phyloP scores from a whole-genome alignment of 2,888 invertebrate species.

The Drosophila histrio region DNA sequence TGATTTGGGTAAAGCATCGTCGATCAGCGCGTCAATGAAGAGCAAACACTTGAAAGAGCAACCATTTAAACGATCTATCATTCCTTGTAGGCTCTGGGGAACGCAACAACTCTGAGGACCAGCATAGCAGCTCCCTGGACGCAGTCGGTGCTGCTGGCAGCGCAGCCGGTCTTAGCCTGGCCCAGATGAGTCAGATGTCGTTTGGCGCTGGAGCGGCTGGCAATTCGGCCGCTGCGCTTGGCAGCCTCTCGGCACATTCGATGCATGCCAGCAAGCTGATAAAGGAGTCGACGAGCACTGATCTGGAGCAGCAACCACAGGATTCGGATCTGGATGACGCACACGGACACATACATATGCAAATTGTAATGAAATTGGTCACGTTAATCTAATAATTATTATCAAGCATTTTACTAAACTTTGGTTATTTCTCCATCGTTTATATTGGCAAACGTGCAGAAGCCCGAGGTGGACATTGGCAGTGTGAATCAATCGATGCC shows the following conservation, averaged over 20 bases:
- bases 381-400: constrained; percentile 52
- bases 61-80: neutral
- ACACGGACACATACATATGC: constrained; percentile 85
- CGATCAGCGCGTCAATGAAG: neutral
- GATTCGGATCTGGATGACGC: constrained; percentile 86
- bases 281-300: constrained; percentile 84
- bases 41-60: neutral
- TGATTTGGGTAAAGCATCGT: constrained; percentile 73
- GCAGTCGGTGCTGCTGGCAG: constrained; percentile 78
- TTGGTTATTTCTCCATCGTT: constrained; percentile 6
- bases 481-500: constrained; percentile 84
- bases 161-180: constrained; percentile 82
- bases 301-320: constrained; percentile 85
- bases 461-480: constrained; percentile 84
- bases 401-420: constrained; percentile 43
- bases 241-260: constrained; percentile 81
- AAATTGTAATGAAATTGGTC: constrained; percentile 83
- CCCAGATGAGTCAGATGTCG: constrained; percentile 85
- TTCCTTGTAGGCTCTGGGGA: constrained; percentile 85
- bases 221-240: constrained; percentile 68
- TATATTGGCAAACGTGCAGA: constrained; percentile 61
- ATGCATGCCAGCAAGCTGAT: constrained; percentile 83
- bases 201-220: constrained; percentile 83
- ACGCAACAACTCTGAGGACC: constrained; percentile 85
- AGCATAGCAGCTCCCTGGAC: constrained; percentile 82